Evolutionary conservation across 2,113 vertebrate species (phyloP), one percentile per base, ranked within the genome.

Genomic region (Corydoras sp.): DNA sequence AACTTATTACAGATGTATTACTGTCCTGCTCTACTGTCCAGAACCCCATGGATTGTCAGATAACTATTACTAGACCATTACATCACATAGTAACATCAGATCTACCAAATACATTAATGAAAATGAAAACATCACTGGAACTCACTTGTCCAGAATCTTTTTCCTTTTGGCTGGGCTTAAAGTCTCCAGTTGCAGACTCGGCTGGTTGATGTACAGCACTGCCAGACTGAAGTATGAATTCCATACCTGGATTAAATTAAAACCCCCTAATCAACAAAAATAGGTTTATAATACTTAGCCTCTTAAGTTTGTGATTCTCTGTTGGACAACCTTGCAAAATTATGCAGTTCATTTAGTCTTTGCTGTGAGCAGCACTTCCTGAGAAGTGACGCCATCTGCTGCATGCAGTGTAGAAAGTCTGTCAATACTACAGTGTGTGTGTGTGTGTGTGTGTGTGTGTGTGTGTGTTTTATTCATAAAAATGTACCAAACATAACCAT

Each of bases 171-270:
- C 89, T 73, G 93, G 83, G 62, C 90, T 94, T 80, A 94, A 85
- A 74, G 84, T 91, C 79, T 99, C 97, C 69, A 99, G 83, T 75
- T 99, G 97, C 66, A 99, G 89, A 80, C 97, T 98, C 11, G 96
- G 97, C 84, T 99, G 97, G 81, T 98, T 99, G 87, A 99, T 99
- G 87, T 95, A 99, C 66, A 99, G 84, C 69, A 98, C 95, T 9
- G 95, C 93, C 79, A 99, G 85, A 73, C 96, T 97, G 89, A 99
- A 99, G 76, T 98, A 99, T 9, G 95, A 98, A 86, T 95, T 99
- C 97, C 97, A 99, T 64, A 98, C 95, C 97, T 98, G 61, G 10
- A 1, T 55, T 32, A 76, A 30, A 78, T 12, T 79, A 12, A 66
- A 73, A 11, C 11, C 55, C 72, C 15, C 64, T 66, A 3, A 73